Conservation (phyloP, 2,113 vertebrate species). For the Tiliqua scincoides region DNA sequence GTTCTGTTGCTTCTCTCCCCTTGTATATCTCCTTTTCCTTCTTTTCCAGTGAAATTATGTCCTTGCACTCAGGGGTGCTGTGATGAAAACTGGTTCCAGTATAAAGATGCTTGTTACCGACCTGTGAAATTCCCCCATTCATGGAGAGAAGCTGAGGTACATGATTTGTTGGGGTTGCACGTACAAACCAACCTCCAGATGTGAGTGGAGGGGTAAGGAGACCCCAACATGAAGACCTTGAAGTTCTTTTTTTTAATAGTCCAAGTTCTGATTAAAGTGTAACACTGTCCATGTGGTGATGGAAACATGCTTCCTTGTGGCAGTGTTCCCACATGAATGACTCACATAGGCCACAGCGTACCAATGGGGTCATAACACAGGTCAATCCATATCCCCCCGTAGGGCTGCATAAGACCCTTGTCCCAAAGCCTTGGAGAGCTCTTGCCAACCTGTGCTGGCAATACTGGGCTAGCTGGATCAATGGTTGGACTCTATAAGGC, state of each 20-base stretch:
- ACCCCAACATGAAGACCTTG: background rate
- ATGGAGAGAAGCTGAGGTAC: background rate
- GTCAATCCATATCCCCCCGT: too few relatives aligned
- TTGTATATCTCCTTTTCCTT: background rate
- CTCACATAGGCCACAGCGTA: too few relatives aligned
- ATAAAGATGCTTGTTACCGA: conserved; percentile 4
- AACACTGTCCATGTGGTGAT: background rate
- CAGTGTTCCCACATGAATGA: too few relatives aligned
- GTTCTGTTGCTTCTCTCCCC: background rate
- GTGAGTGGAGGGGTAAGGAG: background rate
- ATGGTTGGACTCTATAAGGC: too few relatives aligned
- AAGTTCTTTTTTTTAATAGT: background rate
- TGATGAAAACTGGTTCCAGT: background rate
- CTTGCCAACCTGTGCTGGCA: too few relatives aligned
- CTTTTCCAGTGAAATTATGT: background rate
- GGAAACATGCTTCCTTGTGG: background rate
- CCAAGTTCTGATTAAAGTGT: background rate
- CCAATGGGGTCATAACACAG: too few relatives aligned
- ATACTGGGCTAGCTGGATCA: too few relatives aligned
- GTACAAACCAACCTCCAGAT: background rate
- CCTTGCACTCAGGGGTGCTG: conserved; percentile 11
- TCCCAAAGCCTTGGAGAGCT: too few relatives aligned
- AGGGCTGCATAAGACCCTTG: too few relatives aligned
- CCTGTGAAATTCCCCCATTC: rapidly evolving
- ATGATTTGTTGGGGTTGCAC: background rate